Base-by-base conservation (phyloP, 2,797 vertebrate genomes). In the Tachyglossus aculeatus region DNA sequence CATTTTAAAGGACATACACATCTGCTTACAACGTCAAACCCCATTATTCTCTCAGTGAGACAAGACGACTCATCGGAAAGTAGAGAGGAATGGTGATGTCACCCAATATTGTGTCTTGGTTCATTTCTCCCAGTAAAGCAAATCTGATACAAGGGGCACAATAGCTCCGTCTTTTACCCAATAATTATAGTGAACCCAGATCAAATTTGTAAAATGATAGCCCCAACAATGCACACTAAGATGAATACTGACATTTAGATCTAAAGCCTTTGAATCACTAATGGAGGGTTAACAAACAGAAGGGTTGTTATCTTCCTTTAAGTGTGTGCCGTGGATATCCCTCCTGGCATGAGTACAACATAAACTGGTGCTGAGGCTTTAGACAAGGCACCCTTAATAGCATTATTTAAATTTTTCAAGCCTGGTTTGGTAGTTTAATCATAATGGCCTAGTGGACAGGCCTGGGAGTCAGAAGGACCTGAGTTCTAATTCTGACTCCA, bases 261-360 rank as follows among this genome's bases (percentile, higher is more conserved):
- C 83, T 83, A 67, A 62, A 67, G 67, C 77, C 78, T 81, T 89
- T 87, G 74, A 89, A 37, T 67, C 76, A 63, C 50, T 90, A 90
- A 88, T 88, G 77, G 86, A 78, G 83, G 59, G 71, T 84, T 83
- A 86, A 74, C 77, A 88, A 89, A 85, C 78, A 87, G 86, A 83
- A 84, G 84, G 84, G 86, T 83, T 76, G 84, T 89, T 89, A 88
- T 81, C 83, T 85, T 68, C 71, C 58, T 67, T 86, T 89, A 41
- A 73, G 56, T 63, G 24, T 77, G 52, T 77, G 70, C 74, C 60
- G 89, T 77, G 67, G 38, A 81, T 84, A n/a, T n/a, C 77, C 78
- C 71, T 85, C 77, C 80, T 90, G 88, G 86, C 78, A 55, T 51
- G 51, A 66, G 61, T 61, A 74, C 1, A 1, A 40, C 71, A 62